Conservation (phyloP, 2,888 invertebrate species). For the Mythimna albipuncta region DNA sequence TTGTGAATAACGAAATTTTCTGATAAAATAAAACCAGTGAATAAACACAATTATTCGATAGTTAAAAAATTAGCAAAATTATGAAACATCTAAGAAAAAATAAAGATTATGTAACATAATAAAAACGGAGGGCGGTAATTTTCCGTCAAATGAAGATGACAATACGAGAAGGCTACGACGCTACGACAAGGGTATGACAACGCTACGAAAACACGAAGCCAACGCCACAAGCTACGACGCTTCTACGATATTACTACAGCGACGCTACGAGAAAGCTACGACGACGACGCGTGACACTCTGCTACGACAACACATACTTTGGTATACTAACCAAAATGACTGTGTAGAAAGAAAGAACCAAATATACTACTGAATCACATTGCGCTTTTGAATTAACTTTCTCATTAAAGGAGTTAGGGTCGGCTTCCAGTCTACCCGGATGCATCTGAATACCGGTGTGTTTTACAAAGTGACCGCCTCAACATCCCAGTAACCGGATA, state of each 20-base stretch:
- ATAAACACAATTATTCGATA: no score
- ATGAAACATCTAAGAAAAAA: no score
- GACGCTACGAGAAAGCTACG: not conserved
- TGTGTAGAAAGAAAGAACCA: not conserved
- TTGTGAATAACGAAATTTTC: no score
- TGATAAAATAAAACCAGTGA: no score
- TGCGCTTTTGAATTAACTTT: not conserved
- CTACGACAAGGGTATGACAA: not conserved
- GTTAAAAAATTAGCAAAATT: no score
- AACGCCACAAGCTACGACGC: not conserved
- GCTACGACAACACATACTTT: not conserved
- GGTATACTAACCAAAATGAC: not conserved
- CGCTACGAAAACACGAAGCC: not conserved
- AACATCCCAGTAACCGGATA: no score
- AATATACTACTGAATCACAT: not conserved
- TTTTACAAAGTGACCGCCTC: no score
- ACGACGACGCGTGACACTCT: not conserved
- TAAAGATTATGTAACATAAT: no score
- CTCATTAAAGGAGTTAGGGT: not conserved
- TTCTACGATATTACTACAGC: not conserved
- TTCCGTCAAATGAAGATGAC: no score
- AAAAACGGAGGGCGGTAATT: no score
- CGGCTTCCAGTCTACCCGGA: no score
- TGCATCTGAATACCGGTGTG: no score
- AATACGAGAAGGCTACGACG: not conserved